These are phyloP conservation scores for Bothrops jararaca DNA, from an alignment of 2,113 vertebrate genomes.

Conservation along the genomic window DNA sequence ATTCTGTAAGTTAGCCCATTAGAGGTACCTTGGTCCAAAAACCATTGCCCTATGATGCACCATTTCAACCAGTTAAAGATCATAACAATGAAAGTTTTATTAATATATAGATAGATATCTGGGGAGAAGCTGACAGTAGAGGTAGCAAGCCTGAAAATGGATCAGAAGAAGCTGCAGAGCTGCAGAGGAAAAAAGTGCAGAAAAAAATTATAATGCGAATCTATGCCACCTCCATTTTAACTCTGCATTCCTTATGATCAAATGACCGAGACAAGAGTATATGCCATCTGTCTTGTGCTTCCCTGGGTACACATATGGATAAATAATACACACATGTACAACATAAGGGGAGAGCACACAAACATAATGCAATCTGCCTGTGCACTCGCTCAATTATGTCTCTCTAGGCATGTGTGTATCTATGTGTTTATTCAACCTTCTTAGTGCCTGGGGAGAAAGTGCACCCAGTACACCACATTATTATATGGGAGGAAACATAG, in stretches of 20 bases:
- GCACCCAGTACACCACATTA: not conserved
- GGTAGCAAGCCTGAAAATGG: not conserved
- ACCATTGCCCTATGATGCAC: not conserved
- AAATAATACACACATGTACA: not conserved
- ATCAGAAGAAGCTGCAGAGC: not conserved
- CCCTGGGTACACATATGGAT: not conserved
- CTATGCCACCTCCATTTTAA: not conserved
- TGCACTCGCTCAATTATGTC: not conserved
- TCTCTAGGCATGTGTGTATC: not conserved
- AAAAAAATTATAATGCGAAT: not conserved
- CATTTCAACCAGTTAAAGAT: not conserved
- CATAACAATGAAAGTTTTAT: not conserved
- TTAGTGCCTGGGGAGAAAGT: not conserved
- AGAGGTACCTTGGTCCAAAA: not conserved
- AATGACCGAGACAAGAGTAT: not conserved
- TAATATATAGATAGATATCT: not conserved
- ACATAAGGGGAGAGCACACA: not conserved
- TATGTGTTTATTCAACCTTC: not conserved
- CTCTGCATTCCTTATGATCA: not conserved
- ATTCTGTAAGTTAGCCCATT: not conserved
- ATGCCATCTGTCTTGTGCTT: not conserved
- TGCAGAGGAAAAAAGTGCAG: not conserved
- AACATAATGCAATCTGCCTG: not conserved
- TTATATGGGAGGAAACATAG: not conserved
- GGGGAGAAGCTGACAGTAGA: not conserved